phyloP scores from a whole-genome alignment of 1,140 invertebrate species.

The Leptinotarsa defecta region DNA sequence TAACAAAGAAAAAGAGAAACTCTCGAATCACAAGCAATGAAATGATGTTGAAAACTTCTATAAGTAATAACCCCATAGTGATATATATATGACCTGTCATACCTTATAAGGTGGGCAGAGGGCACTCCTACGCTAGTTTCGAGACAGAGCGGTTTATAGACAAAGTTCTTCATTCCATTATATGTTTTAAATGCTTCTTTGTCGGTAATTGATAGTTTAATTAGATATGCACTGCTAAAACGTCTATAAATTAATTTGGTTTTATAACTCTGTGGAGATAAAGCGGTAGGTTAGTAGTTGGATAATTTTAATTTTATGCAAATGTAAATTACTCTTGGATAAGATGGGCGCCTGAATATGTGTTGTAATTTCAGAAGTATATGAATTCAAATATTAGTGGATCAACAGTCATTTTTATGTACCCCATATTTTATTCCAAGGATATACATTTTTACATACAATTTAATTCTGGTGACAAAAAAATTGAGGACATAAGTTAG shows the following conservation, averaged over 20 bases:
- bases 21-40: not conserved
- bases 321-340: not conserved
- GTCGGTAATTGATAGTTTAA: conserved; percentile 8
- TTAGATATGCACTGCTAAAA: conserved; percentile 1
- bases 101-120: not conserved
- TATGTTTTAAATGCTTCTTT: not conserved
- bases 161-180: conserved; percentile 1
- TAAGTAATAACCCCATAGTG: not conserved
- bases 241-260: not conserved
- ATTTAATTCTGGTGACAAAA: too few relatives aligned
- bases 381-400: too few relatives aligned
- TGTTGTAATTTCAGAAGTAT: too few relatives aligned
- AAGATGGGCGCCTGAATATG: not conserved
- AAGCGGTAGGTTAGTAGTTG: not conserved
- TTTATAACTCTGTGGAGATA: conserved; percentile 1
- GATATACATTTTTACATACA: too few relatives aligned
- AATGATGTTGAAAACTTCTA: not conserved
- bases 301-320: conserved; percentile 6
- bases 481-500: too few relatives aligned
- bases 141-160: not conserved
- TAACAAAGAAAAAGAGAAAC: conserved; percentile 8
- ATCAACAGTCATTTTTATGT: too few relatives aligned
- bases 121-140: not conserved
- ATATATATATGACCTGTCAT: conserved; percentile 1
- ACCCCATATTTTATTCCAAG: too few relatives aligned